Evolutionary conservation across 1,140 invertebrate species (phyloP).

Genomic region (Lepidurus couesii): DNA sequence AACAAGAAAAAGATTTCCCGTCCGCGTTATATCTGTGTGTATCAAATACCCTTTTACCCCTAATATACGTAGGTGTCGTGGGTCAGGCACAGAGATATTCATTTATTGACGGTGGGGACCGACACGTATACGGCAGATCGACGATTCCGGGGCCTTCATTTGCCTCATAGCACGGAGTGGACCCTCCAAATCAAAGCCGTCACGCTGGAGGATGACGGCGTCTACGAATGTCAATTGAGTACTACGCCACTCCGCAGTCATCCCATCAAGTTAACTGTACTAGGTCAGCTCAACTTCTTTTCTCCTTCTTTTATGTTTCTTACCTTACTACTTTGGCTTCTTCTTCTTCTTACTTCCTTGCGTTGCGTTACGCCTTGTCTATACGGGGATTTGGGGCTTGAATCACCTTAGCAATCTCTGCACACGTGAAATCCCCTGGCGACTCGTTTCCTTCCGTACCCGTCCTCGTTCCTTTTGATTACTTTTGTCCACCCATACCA

Average conservation of each 20-base stretch:
- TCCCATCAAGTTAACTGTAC: slow-evolving; percentile 74
- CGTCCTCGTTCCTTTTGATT: neutral
- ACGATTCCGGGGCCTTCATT: slow-evolving; percentile 37
- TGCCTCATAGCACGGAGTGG: slow-evolving; percentile 68
- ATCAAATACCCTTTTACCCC: neutral
- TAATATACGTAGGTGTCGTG: slow-evolving; percentile 43
- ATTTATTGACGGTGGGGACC: slow-evolving; percentile 43
- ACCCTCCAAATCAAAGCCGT: slow-evolving; percentile 68
- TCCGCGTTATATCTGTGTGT: neutral
- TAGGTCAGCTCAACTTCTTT: slow-evolving; percentile 62
- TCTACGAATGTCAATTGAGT: slow-evolving; percentile 83
- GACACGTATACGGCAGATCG: slow-evolving; percentile 39
- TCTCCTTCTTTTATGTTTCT: neutral
- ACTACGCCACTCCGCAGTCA: slow-evolving; percentile 81
- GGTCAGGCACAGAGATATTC: slow-evolving; percentile 44
- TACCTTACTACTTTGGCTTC: neutral
- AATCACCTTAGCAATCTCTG: too few species aligned
- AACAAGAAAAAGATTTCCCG: neutral
- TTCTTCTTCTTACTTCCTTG: slow-evolving; percentile 3
- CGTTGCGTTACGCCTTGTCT: too few species aligned
- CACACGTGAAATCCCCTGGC: too few species aligned
- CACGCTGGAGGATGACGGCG: slow-evolving; percentile 42
- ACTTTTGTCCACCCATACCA: neutral
- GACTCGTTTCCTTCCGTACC: too few species aligned
- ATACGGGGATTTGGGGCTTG: too few species aligned